A percentile compares a stretch with the other conserved stretches of the same genome.
Conservation (phyloP, 2,888 invertebrate species). For the Drosophila prolongata region DNA sequence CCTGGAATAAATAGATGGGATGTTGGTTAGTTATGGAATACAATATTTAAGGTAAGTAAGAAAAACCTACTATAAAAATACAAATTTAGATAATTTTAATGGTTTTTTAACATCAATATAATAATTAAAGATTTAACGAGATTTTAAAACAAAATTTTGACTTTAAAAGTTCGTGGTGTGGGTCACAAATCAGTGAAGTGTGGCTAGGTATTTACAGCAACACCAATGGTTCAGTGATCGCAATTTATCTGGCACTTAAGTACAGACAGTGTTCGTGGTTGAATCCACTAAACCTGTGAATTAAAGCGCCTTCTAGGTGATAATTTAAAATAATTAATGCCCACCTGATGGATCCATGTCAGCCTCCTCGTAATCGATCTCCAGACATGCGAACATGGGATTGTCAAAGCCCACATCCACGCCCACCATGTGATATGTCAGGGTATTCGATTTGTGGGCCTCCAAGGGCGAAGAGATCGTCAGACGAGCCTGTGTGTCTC, state of each 20-base stretch:
- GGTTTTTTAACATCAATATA: too few relatives aligned
- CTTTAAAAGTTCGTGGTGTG: slow-evolving; percentile 59
- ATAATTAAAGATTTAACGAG: too few relatives aligned
- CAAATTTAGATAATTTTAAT: too few relatives aligned
- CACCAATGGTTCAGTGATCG: slow-evolving; percentile 88
- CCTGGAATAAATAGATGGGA: slow-evolving; percentile 85
- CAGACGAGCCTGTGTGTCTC: slow-evolving; percentile 98
- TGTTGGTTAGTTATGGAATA: not conserved
- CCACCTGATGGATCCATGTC: slow-evolving; percentile 95
- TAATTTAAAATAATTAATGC: not conserved
- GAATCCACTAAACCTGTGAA: slow-evolving; percentile 58
- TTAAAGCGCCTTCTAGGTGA: slow-evolving; percentile 60
- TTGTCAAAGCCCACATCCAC: slow-evolving; percentile 99
- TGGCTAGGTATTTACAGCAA: slow-evolving; percentile 84
- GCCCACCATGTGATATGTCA: slow-evolving; percentile 99
- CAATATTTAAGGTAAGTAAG: too few relatives aligned
- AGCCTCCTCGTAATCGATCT: slow-evolving; percentile 99
- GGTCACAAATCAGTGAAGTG: slow-evolving; percentile 87
- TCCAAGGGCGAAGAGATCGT: slow-evolving; percentile 99
- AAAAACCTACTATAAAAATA: too few relatives aligned
- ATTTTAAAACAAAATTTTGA: too few relatives aligned
- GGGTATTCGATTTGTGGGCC: slow-evolving; percentile 99
- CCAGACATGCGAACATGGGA: slow-evolving; percentile 99
- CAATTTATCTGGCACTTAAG: slow-evolving; percentile 78
- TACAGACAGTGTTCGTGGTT: slow-evolving; percentile 57